A percentile compares a stretch with the other conserved stretches of the same genome.
Evolutionary conservation across 2,113 vertebrate genomes (phyloP).

Genomic region (Vulpes lagopus): DNA sequence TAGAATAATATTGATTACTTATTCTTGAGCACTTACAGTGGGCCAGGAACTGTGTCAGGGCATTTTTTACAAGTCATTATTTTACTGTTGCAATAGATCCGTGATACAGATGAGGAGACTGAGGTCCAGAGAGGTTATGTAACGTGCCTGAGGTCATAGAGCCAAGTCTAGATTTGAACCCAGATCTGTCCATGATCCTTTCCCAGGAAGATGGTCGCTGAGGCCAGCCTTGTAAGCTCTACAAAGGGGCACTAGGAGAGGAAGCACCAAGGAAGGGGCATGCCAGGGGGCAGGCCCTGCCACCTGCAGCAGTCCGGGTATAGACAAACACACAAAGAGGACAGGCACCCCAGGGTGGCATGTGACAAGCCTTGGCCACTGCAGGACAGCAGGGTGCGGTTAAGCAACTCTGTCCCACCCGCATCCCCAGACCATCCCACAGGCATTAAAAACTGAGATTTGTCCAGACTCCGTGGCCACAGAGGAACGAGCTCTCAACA

Average conservation of each 20-base stretch:
- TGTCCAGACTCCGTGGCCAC: conserved; percentile 11
- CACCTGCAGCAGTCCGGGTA: neutral
- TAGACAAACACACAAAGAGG: neutral
- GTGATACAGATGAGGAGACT: conserved; percentile 16
- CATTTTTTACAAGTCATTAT: neutral
- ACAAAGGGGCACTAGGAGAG: neutral
- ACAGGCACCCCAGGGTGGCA: neutral
- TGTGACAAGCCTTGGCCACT: neutral
- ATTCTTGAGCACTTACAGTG: neutral
- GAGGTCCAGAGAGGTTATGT: conserved; percentile 51
- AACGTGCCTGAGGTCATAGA: conserved; percentile 42
- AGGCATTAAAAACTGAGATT: conserved; percentile 30
- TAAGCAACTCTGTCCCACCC: neutral
- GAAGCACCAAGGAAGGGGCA: neutral
- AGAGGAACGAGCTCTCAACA: conserved; percentile 34
- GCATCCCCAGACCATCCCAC: neutral
- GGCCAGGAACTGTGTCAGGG: neutral
- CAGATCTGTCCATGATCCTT: neutral
- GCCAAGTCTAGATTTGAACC: conserved; percentile 17
- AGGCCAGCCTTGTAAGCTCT: neutral
- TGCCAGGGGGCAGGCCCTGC: neutral
- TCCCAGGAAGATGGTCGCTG: neutral
- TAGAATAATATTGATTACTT: neutral
- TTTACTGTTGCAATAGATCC: neutral
- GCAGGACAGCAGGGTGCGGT: neutral